phyloP scores from a whole-genome alignment of 92 coral and sea anemone genomes.

The Meandrina meandrites region DNA sequence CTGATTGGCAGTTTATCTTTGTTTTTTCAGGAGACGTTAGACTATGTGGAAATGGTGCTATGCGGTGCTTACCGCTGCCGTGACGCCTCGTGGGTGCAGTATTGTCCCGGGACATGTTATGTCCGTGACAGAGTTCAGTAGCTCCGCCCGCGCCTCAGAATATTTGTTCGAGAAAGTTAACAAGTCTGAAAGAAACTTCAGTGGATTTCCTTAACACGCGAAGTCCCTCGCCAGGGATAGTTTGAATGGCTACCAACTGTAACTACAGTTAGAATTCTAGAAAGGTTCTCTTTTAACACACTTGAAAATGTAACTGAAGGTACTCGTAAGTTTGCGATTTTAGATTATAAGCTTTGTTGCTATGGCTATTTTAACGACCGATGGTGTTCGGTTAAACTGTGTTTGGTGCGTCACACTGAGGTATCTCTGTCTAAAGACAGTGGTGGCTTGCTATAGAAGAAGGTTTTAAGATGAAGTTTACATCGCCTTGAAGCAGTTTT shows the following conservation, averaged over 20 bases:
- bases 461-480: not conserved
- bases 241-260: not conserved
- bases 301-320: not conserved
- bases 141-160: not conserved
- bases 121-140: not conserved
- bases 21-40: conserved; percentile 49
- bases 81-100: conserved; percentile 11
- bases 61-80: conserved; percentile 17
- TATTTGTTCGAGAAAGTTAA: conserved; percentile 1
- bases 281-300: not conserved
- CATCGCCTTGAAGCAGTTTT: not conserved
- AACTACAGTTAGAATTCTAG: not conserved
- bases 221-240: not conserved
- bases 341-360: not conserved
- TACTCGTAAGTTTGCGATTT: conserved; percentile 5
- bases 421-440: not conserved
- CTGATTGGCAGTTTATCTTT: not conserved
- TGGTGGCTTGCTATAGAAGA: not conserved
- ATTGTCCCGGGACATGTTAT: conserved; percentile 6
- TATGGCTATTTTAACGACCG: not conserved
- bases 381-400: not conserved
- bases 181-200: conserved; percentile 12
- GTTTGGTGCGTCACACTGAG: not conserved
- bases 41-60: conserved; percentile 19
- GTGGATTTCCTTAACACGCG: not conserved